phyloP scores from a whole-genome alignment of 1,140 invertebrate species.

The Drosophila melanica region DNA sequence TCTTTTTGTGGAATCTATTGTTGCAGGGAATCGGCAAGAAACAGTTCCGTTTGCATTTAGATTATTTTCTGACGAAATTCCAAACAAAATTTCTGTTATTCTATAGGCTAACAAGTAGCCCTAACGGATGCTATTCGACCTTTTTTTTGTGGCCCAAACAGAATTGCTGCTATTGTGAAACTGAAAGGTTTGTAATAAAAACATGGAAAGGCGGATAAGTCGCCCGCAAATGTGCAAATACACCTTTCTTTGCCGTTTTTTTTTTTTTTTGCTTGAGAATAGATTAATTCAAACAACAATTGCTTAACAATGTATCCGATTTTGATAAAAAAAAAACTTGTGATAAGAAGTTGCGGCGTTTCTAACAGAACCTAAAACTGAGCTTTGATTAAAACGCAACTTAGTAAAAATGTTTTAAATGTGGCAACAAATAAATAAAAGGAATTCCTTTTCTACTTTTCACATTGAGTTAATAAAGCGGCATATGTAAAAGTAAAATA shows the following conservation, averaged over 20 bases:
- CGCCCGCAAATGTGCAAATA: neutral
- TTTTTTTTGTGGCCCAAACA: constrained; percentile 12
- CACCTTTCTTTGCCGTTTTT: neutral
- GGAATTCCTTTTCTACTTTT: no score
- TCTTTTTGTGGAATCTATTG: constrained; percentile 45
- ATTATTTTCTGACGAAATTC: constrained; percentile 53
- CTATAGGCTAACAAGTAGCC: constrained; percentile 22
- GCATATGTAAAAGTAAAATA: no score
- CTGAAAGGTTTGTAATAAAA: constrained; percentile 9
- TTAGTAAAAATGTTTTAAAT: no score
- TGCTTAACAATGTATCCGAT: neutral
- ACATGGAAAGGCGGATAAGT: neutral
- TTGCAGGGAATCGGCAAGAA: constrained; percentile 40
- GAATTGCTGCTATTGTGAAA: constrained; percentile 28
- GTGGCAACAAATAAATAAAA: no score
- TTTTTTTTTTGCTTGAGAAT: neutral
- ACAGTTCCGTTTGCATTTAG: constrained; percentile 79
- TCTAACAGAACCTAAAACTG: no score
- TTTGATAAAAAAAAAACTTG: neutral
- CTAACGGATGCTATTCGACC: constrained; percentile 30
- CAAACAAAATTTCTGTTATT: neutral
- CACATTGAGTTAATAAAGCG: no score
- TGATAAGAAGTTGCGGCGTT: neutral
- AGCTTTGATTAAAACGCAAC: no score
- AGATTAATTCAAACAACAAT: neutral